Evolutionary conservation across 2,888 invertebrate genomes (phyloP).

Genomic region (Uropetala carovei): DNA sequence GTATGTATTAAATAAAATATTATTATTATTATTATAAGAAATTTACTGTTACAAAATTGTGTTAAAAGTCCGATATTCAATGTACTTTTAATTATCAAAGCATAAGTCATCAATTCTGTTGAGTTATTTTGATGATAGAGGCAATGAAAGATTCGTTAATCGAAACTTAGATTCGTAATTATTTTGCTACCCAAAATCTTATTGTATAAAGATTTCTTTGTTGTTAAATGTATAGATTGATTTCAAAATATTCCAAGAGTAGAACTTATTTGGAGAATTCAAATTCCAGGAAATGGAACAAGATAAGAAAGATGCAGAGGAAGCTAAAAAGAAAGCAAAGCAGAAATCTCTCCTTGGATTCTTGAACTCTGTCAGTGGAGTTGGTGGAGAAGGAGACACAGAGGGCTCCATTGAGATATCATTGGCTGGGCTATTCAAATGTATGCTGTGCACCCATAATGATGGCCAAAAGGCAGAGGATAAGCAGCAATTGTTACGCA

Average conservation of each 20-base stretch:
- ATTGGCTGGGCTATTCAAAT: slow-evolving; percentile 78
- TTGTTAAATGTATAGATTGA: too few species aligned
- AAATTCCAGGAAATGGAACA: slow-evolving; percentile 71
- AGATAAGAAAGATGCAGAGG: slow-evolving; percentile 72
- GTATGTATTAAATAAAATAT: too few species aligned
- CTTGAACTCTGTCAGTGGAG: slow-evolving; percentile 70
- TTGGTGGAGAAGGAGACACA: slow-evolving; percentile 71
- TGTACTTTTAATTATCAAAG: too few species aligned
- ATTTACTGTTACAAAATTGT: too few species aligned
- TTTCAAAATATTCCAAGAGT: neutral
- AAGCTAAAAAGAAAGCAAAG: slow-evolving; percentile 73
- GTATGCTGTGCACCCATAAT: slow-evolving; percentile 77
- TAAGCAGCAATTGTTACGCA: slow-evolving; percentile 74
- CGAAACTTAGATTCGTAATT: neutral
- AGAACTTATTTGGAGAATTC: neutral
- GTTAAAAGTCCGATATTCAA: too few species aligned
- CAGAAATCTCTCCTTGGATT: slow-evolving; percentile 73
- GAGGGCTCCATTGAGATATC: slow-evolving; percentile 77
- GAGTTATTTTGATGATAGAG: too few species aligned
- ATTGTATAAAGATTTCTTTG: too few species aligned
- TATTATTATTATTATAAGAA: too few species aligned
- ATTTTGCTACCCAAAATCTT: too few species aligned
- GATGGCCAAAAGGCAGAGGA: slow-evolving; percentile 74
- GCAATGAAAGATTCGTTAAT: neutral
- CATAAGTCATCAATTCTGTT: too few species aligned